Evolutionary conservation across 2,797 vertebrate species (phyloP).

Genomic region (Typhlichthys subterraneus): DNA sequence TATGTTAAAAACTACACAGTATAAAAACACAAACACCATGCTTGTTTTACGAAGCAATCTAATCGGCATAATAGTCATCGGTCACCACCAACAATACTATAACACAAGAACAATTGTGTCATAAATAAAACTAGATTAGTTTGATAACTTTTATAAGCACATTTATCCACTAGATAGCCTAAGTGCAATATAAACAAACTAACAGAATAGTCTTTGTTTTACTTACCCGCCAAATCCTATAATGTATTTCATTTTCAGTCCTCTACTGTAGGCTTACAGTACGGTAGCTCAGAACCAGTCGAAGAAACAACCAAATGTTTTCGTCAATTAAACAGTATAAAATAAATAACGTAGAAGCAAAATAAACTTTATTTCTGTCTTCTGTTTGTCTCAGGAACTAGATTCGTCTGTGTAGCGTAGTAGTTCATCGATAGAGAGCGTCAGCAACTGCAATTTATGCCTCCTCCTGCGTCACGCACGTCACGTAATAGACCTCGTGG

Average conservation of each 20-base stretch:
- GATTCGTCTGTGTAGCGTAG: too few species aligned
- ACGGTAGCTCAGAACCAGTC: not conserved
- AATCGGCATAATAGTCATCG: too few species aligned
- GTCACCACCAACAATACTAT: too few species aligned
- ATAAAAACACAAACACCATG: too few species aligned
- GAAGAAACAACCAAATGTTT: slow-evolving; percentile 8
- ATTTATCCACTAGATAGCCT: too few species aligned
- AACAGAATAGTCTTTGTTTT: not conserved
- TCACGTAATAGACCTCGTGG: not conserved
- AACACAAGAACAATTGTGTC: too few species aligned
- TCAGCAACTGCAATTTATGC: slow-evolving; percentile 48
- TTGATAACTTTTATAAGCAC: too few species aligned
- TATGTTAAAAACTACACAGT: too few species aligned
- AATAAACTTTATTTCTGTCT: not conserved
- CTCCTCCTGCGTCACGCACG: slow-evolving; percentile 10
- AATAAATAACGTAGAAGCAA: not conserved
- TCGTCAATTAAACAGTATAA: not conserved
- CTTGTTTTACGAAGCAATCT: too few species aligned
- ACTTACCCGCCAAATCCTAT: slow-evolving; percentile 94
- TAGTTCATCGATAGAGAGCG: slow-evolving; percentile 1
- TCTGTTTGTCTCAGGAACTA: not conserved
- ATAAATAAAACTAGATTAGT: too few species aligned
- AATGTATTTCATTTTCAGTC: slow-evolving; percentile 82
- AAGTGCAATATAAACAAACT: too few species aligned
- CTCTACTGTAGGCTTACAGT: slow-evolving; percentile 7